Percentiles rank a stretch among this genome's conserved stretches.
phyloP scores from a whole-genome alignment of 2,113 vertebrate species.

The Balaenoptera acutorostrata region DNA sequence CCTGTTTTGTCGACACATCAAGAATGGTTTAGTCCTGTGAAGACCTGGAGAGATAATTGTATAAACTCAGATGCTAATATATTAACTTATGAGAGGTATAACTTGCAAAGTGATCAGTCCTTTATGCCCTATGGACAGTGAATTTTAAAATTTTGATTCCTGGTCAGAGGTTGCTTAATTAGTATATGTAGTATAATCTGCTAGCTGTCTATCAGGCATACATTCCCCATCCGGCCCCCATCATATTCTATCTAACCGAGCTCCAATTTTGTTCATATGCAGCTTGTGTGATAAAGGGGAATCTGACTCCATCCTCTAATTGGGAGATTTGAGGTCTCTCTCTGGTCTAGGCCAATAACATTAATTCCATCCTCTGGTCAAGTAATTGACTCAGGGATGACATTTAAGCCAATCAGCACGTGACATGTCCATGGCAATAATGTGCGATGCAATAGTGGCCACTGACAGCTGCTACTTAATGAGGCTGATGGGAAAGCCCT shows the following conservation, averaged over 20 bases:
- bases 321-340: not conserved
- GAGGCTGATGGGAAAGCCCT: not conserved
- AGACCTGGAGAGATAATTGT: not conserved
- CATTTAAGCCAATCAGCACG: not conserved
- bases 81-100: not conserved
- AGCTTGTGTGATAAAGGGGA: not conserved
- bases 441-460: not conserved
- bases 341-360: not conserved
- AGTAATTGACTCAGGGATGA: not conserved
- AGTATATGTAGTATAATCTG: not conserved
- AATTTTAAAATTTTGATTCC: not conserved
- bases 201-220: not conserved
- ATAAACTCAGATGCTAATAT: not conserved
- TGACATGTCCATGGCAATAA: not conserved
- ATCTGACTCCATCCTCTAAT: not conserved
- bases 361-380: not conserved
- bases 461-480: not conserved
- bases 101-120: not conserved
- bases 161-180: not conserved
- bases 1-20: not conserved
- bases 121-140: not conserved
- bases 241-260: not conserved
- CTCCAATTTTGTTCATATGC: not conserved
- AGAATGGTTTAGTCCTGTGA: not conserved
- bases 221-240: not conserved